Evolutionary conservation across 1,140 invertebrate species (phyloP), one percentile per base, ranked within the genome.

Genomic region (Papilio machaon): DNA sequence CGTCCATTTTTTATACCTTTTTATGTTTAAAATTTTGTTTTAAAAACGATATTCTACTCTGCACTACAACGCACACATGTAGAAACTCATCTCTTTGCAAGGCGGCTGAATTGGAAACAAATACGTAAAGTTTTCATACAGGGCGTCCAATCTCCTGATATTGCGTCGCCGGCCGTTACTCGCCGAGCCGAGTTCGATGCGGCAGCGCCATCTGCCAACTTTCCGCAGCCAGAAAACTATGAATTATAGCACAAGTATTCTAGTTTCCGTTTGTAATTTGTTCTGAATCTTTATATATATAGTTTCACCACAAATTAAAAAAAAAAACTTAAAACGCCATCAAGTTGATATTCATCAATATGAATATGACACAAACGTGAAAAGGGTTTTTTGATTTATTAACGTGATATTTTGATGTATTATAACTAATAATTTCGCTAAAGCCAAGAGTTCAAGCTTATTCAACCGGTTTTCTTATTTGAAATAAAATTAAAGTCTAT

Each of bases 141-240:
- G 4, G 43, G 46, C 47, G 74, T 76, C 74, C 74, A 76, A 76
- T 76, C 43, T 76, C n/a, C 9, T 76, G 74, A 76, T 76, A 76
- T 76, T 76, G 74, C 74, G 74, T 52, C 47, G 74, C 46, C 46
- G 19, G 74, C 74, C 46, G 23, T 73, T 73, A 73, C 38, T 73
- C 38, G 73, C 10, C 67, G 10, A 70, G n/a, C 64, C 0, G 54
- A 58, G 38, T 73, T 73, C 73, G 73, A 73, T 47, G 23, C 43
- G 23, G 46, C 19, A 47, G n/a, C n/a, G 74, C 43, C 74, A 76
- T 76, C 74, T 76, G 74, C 74, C 74, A 76, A 76, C 47, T 52
- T 70, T 70, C 64, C 13, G 64, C 64, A 70, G 64, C 23, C 64
- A 35, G 64, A 35, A 70, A 70, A 15, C 30, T 11, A 70, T 70